Percentiles rank a stretch among this genome's conserved stretches.
These are phyloP conservation scores for Chloropsis cyanopogon DNA, from an alignment of 2,113 vertebrate species.

Conservation along the genomic window DNA sequence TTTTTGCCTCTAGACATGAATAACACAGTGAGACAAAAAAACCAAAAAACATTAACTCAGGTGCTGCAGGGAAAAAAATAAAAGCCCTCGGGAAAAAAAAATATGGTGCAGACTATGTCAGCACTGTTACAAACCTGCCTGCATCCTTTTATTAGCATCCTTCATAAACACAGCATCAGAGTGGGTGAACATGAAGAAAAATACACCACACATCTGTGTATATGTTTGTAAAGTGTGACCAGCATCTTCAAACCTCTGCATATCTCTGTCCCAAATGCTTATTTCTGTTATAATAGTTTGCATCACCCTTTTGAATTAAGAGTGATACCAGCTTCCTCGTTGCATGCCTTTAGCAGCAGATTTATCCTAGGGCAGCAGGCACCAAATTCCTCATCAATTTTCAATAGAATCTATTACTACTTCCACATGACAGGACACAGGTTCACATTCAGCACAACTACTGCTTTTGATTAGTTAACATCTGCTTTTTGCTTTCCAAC, in stretches of 20 bases:
- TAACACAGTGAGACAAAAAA: background rate
- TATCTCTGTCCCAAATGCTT: background rate
- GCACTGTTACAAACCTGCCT: background rate
- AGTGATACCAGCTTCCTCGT: background rate
- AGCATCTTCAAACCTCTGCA: background rate
- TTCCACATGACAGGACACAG: background rate
- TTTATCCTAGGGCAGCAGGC: background rate
- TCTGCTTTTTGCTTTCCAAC: background rate
- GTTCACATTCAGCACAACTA: background rate
- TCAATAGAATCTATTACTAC: background rate
- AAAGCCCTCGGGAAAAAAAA: background rate
- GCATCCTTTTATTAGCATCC: background rate
- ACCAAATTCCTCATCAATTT: background rate
- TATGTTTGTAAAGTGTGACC: accelerated
- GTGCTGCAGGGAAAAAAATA: background rate
- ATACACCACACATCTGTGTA: accelerated
- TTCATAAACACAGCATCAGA: background rate
- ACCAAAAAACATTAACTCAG: background rate
- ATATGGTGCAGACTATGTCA: background rate
- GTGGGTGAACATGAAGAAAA: background rate
- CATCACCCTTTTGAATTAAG: background rate
- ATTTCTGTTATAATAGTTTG: background rate
- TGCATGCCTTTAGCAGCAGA: background rate
- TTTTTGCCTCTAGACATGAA: background rate
- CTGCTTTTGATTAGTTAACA: background rate